Evolutionary conservation across 2,113 vertebrate species (phyloP).

Genomic region (Thermophis baileyi): DNA sequence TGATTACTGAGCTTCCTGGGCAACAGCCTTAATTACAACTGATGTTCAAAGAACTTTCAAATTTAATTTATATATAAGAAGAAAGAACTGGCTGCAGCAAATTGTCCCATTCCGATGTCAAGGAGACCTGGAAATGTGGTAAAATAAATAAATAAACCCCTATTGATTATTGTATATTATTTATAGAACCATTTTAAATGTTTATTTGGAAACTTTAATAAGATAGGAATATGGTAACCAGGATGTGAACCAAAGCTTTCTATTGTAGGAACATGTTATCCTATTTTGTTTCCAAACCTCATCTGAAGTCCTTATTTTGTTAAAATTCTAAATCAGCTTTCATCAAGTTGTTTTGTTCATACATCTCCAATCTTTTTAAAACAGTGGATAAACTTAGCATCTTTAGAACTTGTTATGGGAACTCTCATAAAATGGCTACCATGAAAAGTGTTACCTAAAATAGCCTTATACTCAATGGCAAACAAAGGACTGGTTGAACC

Average conservation of each 20-base stretch:
- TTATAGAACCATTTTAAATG: background rate
- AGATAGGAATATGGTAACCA: background rate
- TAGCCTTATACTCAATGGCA: background rate
- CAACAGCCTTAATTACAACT: background rate
- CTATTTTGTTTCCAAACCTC: background rate
- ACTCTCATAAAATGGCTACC: background rate
- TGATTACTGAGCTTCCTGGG: background rate
- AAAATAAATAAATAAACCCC: background rate
- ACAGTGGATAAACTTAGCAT: background rate
- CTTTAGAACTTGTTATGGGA: background rate
- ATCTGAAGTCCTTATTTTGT: background rate
- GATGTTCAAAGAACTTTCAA: conserved; percentile 4
- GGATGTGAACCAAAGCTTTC: background rate
- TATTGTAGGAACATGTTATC: no score
- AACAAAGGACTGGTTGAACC: background rate
- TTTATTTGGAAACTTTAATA: background rate
- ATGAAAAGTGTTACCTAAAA: background rate
- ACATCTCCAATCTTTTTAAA: background rate
- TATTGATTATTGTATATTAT: background rate
- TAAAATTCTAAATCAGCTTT: background rate
- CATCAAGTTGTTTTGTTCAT: background rate
- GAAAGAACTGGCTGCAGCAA: background rate
- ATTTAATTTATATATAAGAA: background rate
- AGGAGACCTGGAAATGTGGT: background rate
- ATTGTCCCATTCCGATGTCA: background rate